Conservation (phyloP, 2,888 invertebrate species). For the Aproaerema taeniolella region DNA sequence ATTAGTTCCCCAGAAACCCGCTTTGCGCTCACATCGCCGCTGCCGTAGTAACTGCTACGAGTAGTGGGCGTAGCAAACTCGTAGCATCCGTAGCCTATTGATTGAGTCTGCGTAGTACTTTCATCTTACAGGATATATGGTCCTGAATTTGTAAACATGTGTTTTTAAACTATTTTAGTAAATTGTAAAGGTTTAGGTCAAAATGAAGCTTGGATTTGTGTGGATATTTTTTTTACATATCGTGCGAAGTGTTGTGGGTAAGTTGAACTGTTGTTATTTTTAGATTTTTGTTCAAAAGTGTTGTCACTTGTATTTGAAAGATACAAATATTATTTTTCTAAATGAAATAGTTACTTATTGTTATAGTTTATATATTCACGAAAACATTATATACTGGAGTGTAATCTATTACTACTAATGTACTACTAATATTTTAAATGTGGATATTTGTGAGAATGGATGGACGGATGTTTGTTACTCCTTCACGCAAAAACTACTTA, state of each 20-base stretch:
- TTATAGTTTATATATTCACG: no score
- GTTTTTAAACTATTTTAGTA: constrained; percentile 24
- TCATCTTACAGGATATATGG: constrained; percentile 25
- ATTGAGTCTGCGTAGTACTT: constrained; percentile 57
- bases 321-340: no score
- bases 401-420: no score
- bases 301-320: no score
- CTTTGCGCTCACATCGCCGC: not conserved
- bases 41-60: constrained; percentile 11
- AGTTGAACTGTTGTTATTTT: constrained; percentile 31
- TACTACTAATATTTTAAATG: no score
- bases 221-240: constrained; percentile 41
- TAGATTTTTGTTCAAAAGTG: no score
- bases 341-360: no score
- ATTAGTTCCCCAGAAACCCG: not conserved
- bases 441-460: no score
- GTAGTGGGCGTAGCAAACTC: constrained; percentile 12
- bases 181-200: constrained; percentile 15
- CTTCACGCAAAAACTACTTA: no score
- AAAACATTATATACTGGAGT: no score
- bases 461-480: no score
- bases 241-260: constrained; percentile 42
- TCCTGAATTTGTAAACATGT: constrained; percentile 40
- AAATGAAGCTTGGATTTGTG: constrained; percentile 47
- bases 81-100: constrained; percentile 39